phyloP scores from a whole-genome alignment of 2,888 invertebrate genomes.

The Trachelus stipa region DNA sequence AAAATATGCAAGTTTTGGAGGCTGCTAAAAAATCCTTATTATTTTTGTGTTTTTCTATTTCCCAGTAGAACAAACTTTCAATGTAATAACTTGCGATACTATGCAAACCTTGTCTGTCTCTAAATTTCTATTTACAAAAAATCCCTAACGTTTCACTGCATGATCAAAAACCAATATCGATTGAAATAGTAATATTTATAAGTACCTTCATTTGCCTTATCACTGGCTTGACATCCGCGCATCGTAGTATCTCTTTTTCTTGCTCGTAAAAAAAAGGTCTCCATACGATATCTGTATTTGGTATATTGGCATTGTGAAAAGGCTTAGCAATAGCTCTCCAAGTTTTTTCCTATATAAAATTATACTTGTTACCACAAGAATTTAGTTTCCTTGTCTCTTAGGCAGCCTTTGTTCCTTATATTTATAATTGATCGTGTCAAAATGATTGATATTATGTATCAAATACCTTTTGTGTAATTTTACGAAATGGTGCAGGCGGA shows the following conservation, averaged over 20 bases:
- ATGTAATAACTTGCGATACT: slow-evolving; percentile 71
- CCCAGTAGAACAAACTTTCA: slow-evolving; percentile 70
- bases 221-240: slow-evolving; percentile 51
- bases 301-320: slow-evolving; percentile 40
- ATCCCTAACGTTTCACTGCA: background rate
- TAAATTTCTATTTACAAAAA: slow-evolving; percentile 66
- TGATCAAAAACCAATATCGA: slow-evolving; percentile 2
- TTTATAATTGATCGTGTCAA: no score
- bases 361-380: background rate
- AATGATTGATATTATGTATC: background rate
- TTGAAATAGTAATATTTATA: background rate
- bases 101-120: slow-evolving; percentile 66
- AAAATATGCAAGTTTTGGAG: slow-evolving; percentile 34
- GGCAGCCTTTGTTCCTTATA: background rate
- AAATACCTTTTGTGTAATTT: background rate
- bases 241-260: slow-evolving; percentile 67
- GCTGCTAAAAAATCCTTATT: slow-evolving; percentile 21
- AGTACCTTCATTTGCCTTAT: slow-evolving; percentile 52
- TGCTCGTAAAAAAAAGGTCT: slow-evolving; percentile 71
- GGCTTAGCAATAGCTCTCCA: slow-evolving; percentile 71
- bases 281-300: slow-evolving; percentile 66
- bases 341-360: slow-evolving; percentile 30
- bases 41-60: slow-evolving; percentile 46
- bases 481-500: slow-evolving; percentile 61
- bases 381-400: background rate